phyloP scores from a whole-genome alignment of 2,797 vertebrate genomes.

The Falco naumanni region DNA sequence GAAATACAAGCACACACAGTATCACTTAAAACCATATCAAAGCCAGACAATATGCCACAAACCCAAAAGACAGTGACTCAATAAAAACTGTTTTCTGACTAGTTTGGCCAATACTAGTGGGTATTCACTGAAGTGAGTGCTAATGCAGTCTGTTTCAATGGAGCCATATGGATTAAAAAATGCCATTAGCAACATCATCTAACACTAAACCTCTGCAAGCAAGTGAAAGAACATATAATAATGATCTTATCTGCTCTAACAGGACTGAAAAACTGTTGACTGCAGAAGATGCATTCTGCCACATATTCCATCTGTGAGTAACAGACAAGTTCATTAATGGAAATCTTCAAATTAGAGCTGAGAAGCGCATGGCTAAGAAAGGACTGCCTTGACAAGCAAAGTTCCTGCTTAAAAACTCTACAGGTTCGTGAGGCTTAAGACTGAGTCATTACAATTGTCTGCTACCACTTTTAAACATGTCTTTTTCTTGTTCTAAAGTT shows the following conservation, averaged over 20 bases:
- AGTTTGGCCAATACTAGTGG: background rate
- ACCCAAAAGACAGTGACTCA: background rate
- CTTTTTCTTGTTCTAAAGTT: background rate
- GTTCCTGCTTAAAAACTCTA: slow-evolving; percentile 16
- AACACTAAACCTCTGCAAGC: slow-evolving; percentile 1
- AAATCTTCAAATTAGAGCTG: slow-evolving; percentile 38
- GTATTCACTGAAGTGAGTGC: background rate
- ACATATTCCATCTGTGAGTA: slow-evolving; percentile 44
- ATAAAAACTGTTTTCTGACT: background rate
- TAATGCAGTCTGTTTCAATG: background rate
- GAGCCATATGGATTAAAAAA: slow-evolving; percentile 29
- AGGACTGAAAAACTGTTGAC: slow-evolving; percentile 30
- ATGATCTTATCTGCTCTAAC: slow-evolving; percentile 39
- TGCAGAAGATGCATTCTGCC: slow-evolving; percentile 22
- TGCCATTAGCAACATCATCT: slow-evolving; percentile 16
- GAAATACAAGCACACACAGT: background rate
- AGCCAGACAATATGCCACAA: background rate
- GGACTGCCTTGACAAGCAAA: background rate
- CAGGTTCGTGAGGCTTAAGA: background rate
- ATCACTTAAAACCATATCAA: background rate
- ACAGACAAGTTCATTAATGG: slow-evolving; percentile 53
- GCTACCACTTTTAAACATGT: background rate
- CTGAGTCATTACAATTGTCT: slow-evolving; percentile 3
- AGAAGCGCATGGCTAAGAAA: background rate
- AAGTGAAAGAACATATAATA: slow-evolving; percentile 16